These are phyloP conservation scores for cat (Felis catus) DNA, from an alignment of 2,113 vertebrate species.

Conservation along the genomic window DNA sequence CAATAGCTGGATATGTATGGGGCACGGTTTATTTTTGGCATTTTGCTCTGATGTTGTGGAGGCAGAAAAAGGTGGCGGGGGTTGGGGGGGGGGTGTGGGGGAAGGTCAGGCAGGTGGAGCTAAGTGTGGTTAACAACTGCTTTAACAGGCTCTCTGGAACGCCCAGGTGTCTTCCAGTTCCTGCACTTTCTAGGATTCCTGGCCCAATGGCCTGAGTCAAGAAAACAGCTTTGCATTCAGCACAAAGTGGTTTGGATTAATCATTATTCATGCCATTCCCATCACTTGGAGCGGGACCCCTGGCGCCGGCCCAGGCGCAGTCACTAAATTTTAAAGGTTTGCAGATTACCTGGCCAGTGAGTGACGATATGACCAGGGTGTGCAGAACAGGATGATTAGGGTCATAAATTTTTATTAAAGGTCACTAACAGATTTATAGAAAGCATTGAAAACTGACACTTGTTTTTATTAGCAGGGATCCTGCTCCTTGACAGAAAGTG, in stretches of 20 bases:
- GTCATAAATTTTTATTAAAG: constrained; percentile 75
- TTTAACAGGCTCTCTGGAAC: background rate
- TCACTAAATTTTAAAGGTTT: background rate
- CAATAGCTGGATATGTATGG: background rate
- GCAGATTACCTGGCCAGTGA: background rate
- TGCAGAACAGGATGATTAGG: constrained; percentile 54
- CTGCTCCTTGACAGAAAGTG: constrained; percentile 50
- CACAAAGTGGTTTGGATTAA: constrained; percentile 11
- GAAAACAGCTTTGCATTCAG: background rate
- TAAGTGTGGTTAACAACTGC: background rate
- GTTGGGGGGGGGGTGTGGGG: background rate
- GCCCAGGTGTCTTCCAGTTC: background rate
- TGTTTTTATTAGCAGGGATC: constrained; percentile 57
- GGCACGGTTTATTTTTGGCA: background rate
- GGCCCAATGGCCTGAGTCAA: background rate
- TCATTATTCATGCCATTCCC: constrained; percentile 52
- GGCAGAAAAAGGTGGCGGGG: background rate
- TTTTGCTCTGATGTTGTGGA: background rate
- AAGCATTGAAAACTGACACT: constrained; percentile 62
- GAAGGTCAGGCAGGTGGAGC: background rate
- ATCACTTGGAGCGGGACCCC: background rate
- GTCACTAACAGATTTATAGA: constrained; percentile 70
- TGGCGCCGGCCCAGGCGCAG: background rate
- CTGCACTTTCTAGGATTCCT: constrained; percentile 52
- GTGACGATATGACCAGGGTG: constrained; percentile 13